These are phyloP conservation scores for Fratercula arctica DNA, from an alignment of 2,797 vertebrate species.

Conservation along the genomic window DNA sequence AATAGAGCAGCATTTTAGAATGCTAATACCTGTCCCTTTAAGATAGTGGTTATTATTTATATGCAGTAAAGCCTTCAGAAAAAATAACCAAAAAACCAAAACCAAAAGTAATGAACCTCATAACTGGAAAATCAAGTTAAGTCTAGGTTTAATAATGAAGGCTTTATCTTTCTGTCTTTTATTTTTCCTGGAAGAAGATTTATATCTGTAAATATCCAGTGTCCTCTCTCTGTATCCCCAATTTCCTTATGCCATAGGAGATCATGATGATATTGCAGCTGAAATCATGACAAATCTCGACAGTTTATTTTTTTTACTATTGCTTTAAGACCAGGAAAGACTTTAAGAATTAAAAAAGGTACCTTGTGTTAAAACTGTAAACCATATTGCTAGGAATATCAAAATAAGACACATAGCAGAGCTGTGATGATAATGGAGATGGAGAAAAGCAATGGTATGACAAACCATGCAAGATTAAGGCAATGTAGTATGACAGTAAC, in stretches of 20 bases:
- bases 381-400: neutral
- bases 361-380: slow-evolving; percentile 3
- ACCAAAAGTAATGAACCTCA: neutral
- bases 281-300: neutral
- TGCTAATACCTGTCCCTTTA: neutral
- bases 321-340: neutral
- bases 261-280: neutral
- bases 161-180: neutral
- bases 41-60: neutral
- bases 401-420: slow-evolving; percentile 4
- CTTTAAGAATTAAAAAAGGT: neutral
- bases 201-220: neutral
- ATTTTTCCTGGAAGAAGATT: neutral
- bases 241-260: neutral
- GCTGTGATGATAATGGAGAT: neutral
- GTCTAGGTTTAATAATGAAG: neutral
- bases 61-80: neutral
- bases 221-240: neutral
- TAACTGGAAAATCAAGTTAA: neutral
- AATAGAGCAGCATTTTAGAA: neutral
- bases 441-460: neutral
- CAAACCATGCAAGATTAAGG: slow-evolving; percentile 6
- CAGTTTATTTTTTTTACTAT: neutral
- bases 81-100: neutral
- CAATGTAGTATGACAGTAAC: neutral